phyloP scores from a whole-genome alignment of 1,140 invertebrate genomes.

The Musca domestica region DNA sequence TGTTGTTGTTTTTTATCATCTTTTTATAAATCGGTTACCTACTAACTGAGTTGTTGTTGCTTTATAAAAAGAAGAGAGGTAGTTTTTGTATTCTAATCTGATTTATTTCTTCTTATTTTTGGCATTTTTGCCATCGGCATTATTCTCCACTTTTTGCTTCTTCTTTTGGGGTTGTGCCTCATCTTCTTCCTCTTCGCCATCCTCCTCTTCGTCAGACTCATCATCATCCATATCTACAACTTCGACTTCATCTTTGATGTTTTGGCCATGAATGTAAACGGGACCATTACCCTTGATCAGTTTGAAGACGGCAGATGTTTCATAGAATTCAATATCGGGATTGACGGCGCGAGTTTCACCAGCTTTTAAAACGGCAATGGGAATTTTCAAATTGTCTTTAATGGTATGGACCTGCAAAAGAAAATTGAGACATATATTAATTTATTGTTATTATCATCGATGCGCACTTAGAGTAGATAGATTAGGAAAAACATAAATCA shows the following conservation, averaged over 20 bases:
- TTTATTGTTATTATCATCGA: no score
- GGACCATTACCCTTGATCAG: conserved; percentile 70
- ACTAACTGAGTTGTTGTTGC: no score
- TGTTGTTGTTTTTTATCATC: no score
- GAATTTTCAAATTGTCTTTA: conserved; percentile 76
- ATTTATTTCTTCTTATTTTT: conserved; percentile 55
- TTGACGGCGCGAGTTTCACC: conserved; percentile 74
- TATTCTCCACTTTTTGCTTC: conserved; percentile 66
- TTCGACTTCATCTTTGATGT: conserved; percentile 66
- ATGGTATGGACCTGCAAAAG: conserved; percentile 71
- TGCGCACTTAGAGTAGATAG: no score
- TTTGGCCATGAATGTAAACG: conserved; percentile 79
- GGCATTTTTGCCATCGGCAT: conserved; percentile 60
- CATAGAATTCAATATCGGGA: conserved; percentile 79
- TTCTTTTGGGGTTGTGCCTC: conserved; percentile 60
- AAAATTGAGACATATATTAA: neutral
- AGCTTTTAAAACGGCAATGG: conserved; percentile 74
- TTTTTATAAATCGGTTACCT: no score
- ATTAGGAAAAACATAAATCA: no score
- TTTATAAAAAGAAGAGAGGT: conserved; percentile 2
- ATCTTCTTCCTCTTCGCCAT: conserved; percentile 65
- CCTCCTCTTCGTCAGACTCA: conserved; percentile 73
- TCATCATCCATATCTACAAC: conserved; percentile 77
- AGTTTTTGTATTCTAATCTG: conserved; percentile 7
- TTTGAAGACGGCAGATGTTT: conserved; percentile 79